Conservation (phyloP, 2,888 invertebrate species). For the Carabus problematicus region DNA sequence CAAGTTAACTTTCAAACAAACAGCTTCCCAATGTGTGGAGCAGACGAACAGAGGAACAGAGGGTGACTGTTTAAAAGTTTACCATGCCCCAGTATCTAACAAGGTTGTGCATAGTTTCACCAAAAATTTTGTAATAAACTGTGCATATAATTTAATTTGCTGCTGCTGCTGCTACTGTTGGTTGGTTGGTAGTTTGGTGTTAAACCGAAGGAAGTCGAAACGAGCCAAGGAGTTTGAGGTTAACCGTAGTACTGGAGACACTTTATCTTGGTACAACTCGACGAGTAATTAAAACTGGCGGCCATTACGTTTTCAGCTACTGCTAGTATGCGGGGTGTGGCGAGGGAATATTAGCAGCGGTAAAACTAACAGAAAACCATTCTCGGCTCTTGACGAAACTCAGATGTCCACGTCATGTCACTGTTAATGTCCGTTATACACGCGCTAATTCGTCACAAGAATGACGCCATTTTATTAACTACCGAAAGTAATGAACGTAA, state of each 20-base stretch:
- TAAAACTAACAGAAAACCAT: too few relatives aligned
- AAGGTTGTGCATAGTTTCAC: conserved; percentile 48
- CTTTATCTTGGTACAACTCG: background rate
- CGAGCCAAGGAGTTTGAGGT: background rate
- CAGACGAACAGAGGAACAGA: background rate
- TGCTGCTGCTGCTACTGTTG: background rate
- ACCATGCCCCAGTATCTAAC: conserved; percentile 35
- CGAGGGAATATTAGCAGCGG: too few relatives aligned
- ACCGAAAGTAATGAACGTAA: too few relatives aligned
- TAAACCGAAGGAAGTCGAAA: too few relatives aligned
- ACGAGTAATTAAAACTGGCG: too few relatives aligned
- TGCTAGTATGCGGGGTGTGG: too few relatives aligned
- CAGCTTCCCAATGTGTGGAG: conserved; percentile 1
- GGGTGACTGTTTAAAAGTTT: conserved; percentile 31
- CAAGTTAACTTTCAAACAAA: conserved; percentile 43
- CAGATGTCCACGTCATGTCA: too few relatives aligned
- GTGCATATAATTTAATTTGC: conserved; percentile 49
- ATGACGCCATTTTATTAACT: too few relatives aligned
- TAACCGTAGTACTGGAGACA: background rate
- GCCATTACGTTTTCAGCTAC: too few relatives aligned
- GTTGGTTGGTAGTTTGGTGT: background rate
- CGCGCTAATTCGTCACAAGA: too few relatives aligned
- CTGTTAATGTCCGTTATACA: too few relatives aligned
- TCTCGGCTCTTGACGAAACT: too few relatives aligned
- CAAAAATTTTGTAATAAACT: conserved; percentile 50